Evolutionary conservation across 2,888 invertebrate genomes (phyloP).

Genomic region (Cinara cedri): DNA sequence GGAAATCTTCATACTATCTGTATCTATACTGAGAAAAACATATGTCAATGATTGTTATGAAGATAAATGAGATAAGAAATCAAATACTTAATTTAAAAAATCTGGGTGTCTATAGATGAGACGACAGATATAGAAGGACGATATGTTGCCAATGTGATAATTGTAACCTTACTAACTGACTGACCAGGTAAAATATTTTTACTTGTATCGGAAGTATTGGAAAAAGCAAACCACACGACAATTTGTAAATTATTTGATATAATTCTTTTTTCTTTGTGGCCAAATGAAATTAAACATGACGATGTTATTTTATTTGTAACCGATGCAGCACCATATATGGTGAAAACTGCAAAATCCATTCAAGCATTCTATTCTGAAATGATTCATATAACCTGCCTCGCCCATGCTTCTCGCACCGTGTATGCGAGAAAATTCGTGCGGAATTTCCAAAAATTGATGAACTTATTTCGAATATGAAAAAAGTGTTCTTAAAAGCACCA

Average conservation of each 20-base stretch:
- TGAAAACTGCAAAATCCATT: neutral
- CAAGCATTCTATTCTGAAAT: conserved; percentile 2
- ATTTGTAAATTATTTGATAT: neutral
- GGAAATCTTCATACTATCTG: too few relatives aligned
- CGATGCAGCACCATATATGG: neutral
- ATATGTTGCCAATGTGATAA: too few relatives aligned
- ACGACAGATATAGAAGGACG: neutral
- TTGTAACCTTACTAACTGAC: neutral
- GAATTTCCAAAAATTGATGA: too few relatives aligned
- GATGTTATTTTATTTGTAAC: neutral
- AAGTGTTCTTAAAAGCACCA: too few relatives aligned
- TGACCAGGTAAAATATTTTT: neutral
- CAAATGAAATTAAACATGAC: neutral
- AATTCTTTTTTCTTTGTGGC: neutral
- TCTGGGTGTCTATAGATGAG: too few relatives aligned
- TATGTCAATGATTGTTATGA: too few relatives aligned
- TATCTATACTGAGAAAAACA: too few relatives aligned
- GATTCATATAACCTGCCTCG: neutral
- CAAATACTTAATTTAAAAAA: too few relatives aligned
- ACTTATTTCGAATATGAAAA: too few relatives aligned
- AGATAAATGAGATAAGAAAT: too few relatives aligned
- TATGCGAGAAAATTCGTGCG: too few relatives aligned
- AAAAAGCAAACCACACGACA: neutral
- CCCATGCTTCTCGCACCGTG: too few relatives aligned
- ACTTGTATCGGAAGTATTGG: neutral